These are phyloP conservation scores for Uropetala carovei DNA, from an alignment of 2,888 invertebrate species.

Conservation along the genomic window DNA sequence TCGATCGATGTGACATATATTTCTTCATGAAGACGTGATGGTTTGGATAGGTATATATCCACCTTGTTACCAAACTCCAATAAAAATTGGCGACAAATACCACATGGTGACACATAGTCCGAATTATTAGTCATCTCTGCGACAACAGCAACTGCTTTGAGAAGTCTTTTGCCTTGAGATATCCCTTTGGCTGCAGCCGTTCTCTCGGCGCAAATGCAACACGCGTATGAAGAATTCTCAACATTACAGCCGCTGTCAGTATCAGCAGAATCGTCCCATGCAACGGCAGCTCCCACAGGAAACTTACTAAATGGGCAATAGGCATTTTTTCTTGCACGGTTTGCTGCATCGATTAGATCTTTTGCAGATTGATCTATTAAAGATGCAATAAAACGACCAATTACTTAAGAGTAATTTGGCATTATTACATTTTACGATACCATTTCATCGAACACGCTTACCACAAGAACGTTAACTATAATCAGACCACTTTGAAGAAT, in stretches of 20 bases:
- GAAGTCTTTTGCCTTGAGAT: slow-evolving; percentile 74
- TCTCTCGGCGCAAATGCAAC: slow-evolving; percentile 78
- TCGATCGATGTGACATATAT: slow-evolving; percentile 42
- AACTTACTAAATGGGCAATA: slow-evolving; percentile 75
- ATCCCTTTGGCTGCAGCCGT: slow-evolving; percentile 76
- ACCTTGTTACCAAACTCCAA: slow-evolving; percentile 70
- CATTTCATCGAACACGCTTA: neutral
- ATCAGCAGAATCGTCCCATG: slow-evolving; percentile 72
- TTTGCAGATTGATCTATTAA: slow-evolving; percentile 65
- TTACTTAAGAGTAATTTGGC: neutral
- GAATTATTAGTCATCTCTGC: slow-evolving; percentile 70
- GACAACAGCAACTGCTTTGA: slow-evolving; percentile 72
- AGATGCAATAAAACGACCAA: neutral
- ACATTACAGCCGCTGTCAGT: slow-evolving; percentile 77
- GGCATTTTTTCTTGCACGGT: slow-evolving; percentile 68
- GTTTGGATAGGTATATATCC: slow-evolving; percentile 73
- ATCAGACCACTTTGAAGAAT: neutral
- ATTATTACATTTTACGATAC: neutral
- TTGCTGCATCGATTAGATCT: slow-evolving; percentile 68
- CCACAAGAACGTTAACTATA: neutral
- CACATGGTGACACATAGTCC: slow-evolving; percentile 74
- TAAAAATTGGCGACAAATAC: slow-evolving; percentile 74
- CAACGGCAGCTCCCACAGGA: slow-evolving; percentile 75
- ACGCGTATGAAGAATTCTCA: slow-evolving; percentile 78
- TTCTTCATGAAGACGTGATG: slow-evolving; percentile 67